Percentiles rank a stretch among this genome's conserved stretches.
phyloP scores from a whole-genome alignment of 2,888 invertebrate genomes.

The Cryptophagus acutangulus region DNA sequence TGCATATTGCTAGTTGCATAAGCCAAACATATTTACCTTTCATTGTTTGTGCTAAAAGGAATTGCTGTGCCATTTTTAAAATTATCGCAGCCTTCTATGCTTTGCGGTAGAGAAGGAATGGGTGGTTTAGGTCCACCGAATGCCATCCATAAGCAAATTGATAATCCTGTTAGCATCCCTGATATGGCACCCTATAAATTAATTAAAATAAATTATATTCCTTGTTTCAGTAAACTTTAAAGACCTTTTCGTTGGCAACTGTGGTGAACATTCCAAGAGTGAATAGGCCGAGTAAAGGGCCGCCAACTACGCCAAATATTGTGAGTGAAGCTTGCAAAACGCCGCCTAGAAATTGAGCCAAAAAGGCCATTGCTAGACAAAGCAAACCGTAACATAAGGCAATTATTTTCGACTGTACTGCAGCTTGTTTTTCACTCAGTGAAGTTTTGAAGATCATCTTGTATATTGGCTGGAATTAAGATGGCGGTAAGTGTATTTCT shows the following conservation, averaged over 20 bases:
- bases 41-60: not conserved
- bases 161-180: conserved; percentile 62
- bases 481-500: not conserved
- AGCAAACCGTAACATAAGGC: conserved; percentile 69
- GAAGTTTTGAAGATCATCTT: conserved; percentile 39
- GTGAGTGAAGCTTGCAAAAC: conserved; percentile 83
- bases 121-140: conserved; percentile 74
- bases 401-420: conserved; percentile 60
- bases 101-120: conserved; percentile 53
- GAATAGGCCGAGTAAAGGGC: conserved; percentile 81
- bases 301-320: conserved; percentile 83
- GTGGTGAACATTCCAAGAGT: conserved; percentile 80
- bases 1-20: not conserved
- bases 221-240: conserved; percentile 28
- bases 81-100: conserved; percentile 54
- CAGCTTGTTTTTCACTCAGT: conserved; percentile 45
- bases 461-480: conserved; percentile 44
- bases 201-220: too few relatives aligned
- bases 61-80: conserved; percentile 2
- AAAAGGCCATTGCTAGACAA: conserved; percentile 75
- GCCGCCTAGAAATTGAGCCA: conserved; percentile 77
- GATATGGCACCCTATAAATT: conserved; percentile 62
- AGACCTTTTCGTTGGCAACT: conserved; percentile 64
- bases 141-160: conserved; percentile 74
- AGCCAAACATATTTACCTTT: conserved; percentile 15